phyloP scores from a whole-genome alignment of 2,888 invertebrate species.

The Rotaria sp. region DNA sequence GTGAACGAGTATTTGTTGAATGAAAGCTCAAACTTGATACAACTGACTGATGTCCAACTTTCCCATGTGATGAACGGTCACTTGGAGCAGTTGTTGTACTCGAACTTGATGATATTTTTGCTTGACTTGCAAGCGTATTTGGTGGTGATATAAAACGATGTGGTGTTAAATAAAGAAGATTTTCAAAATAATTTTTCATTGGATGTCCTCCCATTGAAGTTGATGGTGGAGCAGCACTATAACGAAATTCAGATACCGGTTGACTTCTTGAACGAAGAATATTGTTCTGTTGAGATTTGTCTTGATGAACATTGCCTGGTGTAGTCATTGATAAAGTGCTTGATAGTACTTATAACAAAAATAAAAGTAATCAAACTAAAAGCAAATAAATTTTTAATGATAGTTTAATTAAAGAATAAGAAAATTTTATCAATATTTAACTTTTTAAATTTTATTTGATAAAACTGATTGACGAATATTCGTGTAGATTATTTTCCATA shows the following conservation, averaged over 20 bases:
- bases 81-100: neutral
- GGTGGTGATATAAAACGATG: neutral
- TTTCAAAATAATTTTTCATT: neutral
- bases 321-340: neutral
- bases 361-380: neutral
- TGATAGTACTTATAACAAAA: neutral
- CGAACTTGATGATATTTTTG: neutral
- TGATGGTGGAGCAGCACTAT: neutral
- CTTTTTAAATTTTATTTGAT: too few species aligned
- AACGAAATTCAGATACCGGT: neutral
- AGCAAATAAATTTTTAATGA: neutral
- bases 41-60: neutral
- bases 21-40: neutral
- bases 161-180: neutral
- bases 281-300: neutral
- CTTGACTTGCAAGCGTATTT: neutral
- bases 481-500: too few species aligned
- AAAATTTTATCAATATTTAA: too few species aligned
- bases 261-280: neutral
- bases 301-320: neutral
- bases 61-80: neutral
- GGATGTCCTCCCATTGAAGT: neutral
- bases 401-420: neutral
- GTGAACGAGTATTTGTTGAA: neutral
- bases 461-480: too few species aligned